Evolutionary conservation across 2,113 vertebrate genomes (phyloP).

Genomic region (Chloropsis hardwickii): DNA sequence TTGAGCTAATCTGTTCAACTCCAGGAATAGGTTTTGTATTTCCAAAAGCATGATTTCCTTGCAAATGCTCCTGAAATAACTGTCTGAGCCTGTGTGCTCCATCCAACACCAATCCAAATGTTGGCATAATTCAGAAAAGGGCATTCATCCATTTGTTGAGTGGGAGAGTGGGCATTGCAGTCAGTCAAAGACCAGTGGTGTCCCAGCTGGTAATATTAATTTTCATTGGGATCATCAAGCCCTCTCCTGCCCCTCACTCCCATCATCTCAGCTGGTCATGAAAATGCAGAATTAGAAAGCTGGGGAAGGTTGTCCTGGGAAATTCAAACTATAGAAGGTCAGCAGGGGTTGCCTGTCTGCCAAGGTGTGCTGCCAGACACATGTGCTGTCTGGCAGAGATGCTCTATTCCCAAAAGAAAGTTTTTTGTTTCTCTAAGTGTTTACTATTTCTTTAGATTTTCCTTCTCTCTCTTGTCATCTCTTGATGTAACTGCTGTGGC

Average conservation of each 20-base stretch:
- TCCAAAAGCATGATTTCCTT: neutral
- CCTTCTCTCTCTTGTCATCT: neutral
- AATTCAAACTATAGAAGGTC: neutral
- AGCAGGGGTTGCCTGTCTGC: neutral
- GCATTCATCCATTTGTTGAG: neutral
- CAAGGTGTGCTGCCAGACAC: neutral
- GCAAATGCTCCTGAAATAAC: neutral
- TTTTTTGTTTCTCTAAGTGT: neutral
- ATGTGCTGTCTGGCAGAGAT: neutral
- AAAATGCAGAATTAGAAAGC: neutral
- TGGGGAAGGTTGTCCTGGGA: neutral
- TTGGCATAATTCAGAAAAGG: neutral
- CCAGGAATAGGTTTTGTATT: neutral
- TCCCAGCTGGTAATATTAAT: neutral
- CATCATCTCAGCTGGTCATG: neutral
- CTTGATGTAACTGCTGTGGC: neutral
- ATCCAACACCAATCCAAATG: neutral
- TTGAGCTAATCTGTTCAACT: neutral
- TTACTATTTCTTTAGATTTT: neutral
- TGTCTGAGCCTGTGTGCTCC: neutral
- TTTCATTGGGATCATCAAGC: neutral
- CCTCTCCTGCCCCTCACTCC: accelerated
- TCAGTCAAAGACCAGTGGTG: neutral
- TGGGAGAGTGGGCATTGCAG: neutral
- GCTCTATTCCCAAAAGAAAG: neutral